Evolutionary conservation across 1,140 invertebrate species (phyloP).

Genomic region (Agrilus planipennis): DNA sequence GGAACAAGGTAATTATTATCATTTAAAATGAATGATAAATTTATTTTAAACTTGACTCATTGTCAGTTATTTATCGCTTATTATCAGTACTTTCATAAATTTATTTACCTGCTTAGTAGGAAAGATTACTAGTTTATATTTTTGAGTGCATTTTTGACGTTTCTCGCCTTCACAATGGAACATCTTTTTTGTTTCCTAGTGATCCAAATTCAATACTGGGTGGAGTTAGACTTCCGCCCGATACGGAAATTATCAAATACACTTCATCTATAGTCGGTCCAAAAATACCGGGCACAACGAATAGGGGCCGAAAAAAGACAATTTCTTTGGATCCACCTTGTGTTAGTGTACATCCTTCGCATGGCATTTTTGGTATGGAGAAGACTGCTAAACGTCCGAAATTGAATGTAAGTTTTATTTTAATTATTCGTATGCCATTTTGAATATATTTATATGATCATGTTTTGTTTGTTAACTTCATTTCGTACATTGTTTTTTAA

Average conservation of each 20-base stretch:
- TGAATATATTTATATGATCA: too few relatives aligned
- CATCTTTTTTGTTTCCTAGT: conserved; percentile 34
- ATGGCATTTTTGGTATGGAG: conserved; percentile 33
- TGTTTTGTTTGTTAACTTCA: too few relatives aligned
- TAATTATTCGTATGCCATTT: too few relatives aligned
- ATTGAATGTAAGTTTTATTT: conserved; percentile 19
- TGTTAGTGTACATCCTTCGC: conserved; percentile 47
- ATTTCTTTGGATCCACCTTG: conserved; percentile 71
- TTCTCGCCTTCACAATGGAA: conserved; percentile 2
- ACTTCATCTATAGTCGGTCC: conserved; percentile 73
- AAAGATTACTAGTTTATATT: neutral
- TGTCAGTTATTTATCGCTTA: too few relatives aligned
- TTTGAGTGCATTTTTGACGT: neutral
- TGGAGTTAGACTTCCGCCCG: conserved; percentile 68
- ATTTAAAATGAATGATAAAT: too few relatives aligned
- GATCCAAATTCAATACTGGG: conserved; percentile 68
- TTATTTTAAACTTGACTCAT: too few relatives aligned
- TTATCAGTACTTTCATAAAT: neutral
- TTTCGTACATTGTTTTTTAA: too few relatives aligned
- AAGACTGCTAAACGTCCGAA: conserved; percentile 40
- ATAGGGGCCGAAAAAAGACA: conserved; percentile 72
- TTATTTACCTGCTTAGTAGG: neutral
- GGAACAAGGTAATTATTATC: neutral
- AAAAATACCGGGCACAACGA: conserved; percentile 68
- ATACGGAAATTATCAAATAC: conserved; percentile 81